These are phyloP conservation scores for Crypturellus undulatus DNA, from an alignment of 2,113 vertebrate genomes.

Conservation along the genomic window DNA sequence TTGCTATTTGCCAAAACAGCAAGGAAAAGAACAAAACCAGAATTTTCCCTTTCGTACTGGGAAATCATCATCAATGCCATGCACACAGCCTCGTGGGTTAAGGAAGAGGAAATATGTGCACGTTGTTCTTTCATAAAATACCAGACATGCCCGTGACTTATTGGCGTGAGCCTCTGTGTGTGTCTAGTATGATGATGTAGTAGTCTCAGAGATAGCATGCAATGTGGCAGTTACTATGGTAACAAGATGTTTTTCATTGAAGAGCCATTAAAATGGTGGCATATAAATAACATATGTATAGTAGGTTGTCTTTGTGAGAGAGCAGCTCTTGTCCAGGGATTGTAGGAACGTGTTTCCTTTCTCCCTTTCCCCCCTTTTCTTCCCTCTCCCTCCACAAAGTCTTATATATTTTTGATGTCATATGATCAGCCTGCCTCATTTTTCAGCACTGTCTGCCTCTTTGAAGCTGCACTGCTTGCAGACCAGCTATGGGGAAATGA, in stretches of 20 bases:
- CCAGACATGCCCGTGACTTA: slow-evolving; percentile 64
- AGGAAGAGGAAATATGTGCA: not conserved
- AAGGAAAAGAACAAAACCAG: not conserved
- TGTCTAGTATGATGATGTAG: slow-evolving; percentile 67
- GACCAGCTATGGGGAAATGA: slow-evolving; percentile 26
- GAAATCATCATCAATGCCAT: not conserved
- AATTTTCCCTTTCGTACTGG: slow-evolving; percentile 1
- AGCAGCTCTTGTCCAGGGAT: slow-evolving; percentile 59
- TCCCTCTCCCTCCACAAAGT: not conserved
- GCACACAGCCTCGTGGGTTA: not conserved
- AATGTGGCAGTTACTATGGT: slow-evolving; percentile 75
- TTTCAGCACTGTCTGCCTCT: slow-evolving; percentile 43
- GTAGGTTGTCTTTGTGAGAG: slow-evolving; percentile 71
- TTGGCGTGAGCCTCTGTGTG: slow-evolving; percentile 54
- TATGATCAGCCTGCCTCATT: slow-evolving; percentile 50
- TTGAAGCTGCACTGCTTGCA: slow-evolving; percentile 63
- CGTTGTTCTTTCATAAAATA: slow-evolving; percentile 54
- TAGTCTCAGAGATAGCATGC: slow-evolving; percentile 66
- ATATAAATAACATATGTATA: slow-evolving; percentile 82
- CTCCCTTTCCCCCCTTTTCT: not conserved
- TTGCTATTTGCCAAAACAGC: not conserved
- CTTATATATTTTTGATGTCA: slow-evolving; percentile 66
- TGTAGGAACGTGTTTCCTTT: slow-evolving; percentile 68
- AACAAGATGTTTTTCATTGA: slow-evolving; percentile 82
- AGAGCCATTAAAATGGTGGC: slow-evolving; percentile 75